These are phyloP conservation scores for Hydropotes inermis DNA, from an alignment of 2,113 vertebrate species.

Conservation along the genomic window DNA sequence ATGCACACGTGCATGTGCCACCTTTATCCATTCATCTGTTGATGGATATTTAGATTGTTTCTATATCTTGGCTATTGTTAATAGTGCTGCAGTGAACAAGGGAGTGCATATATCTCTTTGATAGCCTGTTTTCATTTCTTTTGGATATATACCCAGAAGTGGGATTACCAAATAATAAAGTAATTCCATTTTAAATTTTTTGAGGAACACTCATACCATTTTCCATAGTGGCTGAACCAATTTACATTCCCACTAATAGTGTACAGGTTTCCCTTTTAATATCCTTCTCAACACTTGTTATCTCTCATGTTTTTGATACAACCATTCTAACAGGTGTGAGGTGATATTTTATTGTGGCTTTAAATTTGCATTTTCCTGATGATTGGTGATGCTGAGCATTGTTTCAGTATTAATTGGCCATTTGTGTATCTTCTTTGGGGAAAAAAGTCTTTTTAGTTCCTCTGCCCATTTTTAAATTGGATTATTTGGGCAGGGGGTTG, in stretches of 20 bases:
- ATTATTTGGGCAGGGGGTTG: neutral
- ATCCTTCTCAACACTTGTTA: neutral
- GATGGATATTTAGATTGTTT: neutral
- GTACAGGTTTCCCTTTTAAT: neutral
- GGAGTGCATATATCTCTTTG: neutral
- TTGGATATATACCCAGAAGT: neutral
- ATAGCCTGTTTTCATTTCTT: neutral
- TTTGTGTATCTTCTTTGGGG: neutral
- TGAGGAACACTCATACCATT: neutral
- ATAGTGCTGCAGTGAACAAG: neutral
- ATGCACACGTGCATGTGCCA: accelerated
- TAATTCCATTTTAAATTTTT: neutral
- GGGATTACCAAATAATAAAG: neutral
- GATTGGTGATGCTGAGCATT: neutral
- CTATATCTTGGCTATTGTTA: neutral
- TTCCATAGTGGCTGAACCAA: neutral
- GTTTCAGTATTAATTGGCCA: neutral
- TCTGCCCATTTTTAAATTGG: neutral
- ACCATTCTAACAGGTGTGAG: neutral
- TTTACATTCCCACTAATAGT: neutral
- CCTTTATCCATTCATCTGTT: neutral
- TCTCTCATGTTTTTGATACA: neutral
- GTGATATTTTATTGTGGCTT: neutral
- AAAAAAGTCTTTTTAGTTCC: neutral
- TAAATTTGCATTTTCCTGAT: neutral